Evolutionary conservation across 2,888 invertebrate species (phyloP).

Genomic region (Rotaria socialis): DNA sequence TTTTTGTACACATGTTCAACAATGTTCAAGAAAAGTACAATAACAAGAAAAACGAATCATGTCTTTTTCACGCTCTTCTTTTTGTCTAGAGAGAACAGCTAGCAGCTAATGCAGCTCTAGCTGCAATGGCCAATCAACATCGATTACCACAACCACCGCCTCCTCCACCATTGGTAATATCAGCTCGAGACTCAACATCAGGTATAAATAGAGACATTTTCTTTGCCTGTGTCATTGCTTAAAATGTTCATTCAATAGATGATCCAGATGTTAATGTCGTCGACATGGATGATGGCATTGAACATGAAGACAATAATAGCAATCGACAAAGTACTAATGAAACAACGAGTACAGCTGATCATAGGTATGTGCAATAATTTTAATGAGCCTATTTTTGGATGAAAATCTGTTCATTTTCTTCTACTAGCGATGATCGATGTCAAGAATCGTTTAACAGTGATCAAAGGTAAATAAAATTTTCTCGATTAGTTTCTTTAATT

Average conservation of each 20-base stretch:
- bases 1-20: conserved; percentile 33
- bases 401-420: too few relatives aligned
- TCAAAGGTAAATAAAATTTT: not conserved
- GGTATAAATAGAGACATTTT: not conserved
- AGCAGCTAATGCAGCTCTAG: conserved; percentile 19
- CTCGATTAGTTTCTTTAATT: not conserved
- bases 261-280: conserved; percentile 34
- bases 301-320: not conserved
- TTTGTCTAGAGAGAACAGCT: conserved; percentile 14
- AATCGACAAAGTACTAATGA: conserved; percentile 11
- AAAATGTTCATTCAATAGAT: not conserved
- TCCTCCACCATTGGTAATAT: not conserved
- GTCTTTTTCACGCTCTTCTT: not conserved
- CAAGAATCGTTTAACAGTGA: conserved; percentile 37
- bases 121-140: conserved; percentile 12
- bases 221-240: too few relatives aligned
- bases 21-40: conserved; percentile 27
- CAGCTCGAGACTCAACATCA: not conserved
- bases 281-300: not conserved
- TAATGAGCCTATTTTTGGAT: too few relatives aligned
- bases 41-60: not conserved
- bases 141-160: not conserved
- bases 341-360: conserved; percentile 4
- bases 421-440: conserved; percentile 4
- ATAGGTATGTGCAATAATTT: not conserved